Conservation (phyloP, 2,113 vertebrate species). For the Notothenia rossii region DNA sequence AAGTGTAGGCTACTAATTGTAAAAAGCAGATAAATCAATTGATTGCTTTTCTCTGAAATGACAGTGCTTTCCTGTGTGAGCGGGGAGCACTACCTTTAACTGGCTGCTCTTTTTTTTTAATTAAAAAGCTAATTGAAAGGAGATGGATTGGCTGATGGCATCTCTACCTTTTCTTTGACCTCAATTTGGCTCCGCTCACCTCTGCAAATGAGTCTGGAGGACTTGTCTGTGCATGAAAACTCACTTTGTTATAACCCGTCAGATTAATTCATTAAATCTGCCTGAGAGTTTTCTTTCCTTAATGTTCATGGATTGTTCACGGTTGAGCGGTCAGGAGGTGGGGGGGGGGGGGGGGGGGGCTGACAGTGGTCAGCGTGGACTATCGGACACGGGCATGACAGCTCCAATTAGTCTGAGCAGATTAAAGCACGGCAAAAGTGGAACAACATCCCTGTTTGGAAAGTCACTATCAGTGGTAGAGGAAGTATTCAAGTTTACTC, state of each 20-base stretch:
- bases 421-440: neutral
- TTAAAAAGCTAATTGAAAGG: slow-evolving; percentile 71
- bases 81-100: slow-evolving; percentile 43
- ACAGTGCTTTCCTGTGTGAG: slow-evolving; percentile 35
- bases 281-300: slow-evolving; percentile 35
- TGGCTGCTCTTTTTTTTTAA: slow-evolving; percentile 65
- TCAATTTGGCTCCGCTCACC: slow-evolving; percentile 69
- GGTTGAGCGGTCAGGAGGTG: neutral
- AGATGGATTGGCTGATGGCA: slow-evolving; percentile 70
- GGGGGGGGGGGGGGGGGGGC: neutral
- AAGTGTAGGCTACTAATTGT: slow-evolving; percentile 41
- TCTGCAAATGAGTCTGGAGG: slow-evolving; percentile 71
- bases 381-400: neutral
- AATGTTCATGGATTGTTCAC: slow-evolving; percentile 40
- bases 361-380: neutral
- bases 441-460: neutral
- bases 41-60: slow-evolving; percentile 34
- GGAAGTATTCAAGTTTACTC: neutral
- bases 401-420: neutral
- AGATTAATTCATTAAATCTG: slow-evolving; percentile 67
- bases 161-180: slow-evolving; percentile 67
- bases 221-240: slow-evolving; percentile 60
- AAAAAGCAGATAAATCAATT: slow-evolving; percentile 47
- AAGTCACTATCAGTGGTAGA: neutral
- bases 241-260: slow-evolving; percentile 59